These are phyloP conservation scores for Taxidea taxus DNA, from an alignment of 2,113 vertebrate species.

Conservation along the genomic window DNA sequence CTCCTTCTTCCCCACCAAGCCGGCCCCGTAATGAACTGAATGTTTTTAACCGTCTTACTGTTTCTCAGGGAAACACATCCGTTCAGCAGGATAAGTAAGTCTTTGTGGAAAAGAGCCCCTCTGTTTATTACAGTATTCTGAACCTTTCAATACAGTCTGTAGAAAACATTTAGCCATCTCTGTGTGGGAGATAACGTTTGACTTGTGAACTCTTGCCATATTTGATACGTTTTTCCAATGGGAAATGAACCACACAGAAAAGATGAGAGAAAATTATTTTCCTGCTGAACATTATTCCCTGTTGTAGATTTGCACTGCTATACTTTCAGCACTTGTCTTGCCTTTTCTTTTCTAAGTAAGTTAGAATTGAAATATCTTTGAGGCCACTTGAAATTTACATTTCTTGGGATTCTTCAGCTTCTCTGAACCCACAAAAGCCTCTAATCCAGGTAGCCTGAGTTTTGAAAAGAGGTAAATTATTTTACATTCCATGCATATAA, in stretches of 20 bases:
- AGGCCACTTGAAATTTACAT: background rate
- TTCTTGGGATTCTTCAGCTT: background rate
- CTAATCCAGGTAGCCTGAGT: background rate
- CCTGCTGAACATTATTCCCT: slow-evolving; percentile 83
- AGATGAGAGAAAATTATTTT: slow-evolving; percentile 71
- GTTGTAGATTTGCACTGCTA: slow-evolving; percentile 48
- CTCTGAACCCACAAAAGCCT: background rate
- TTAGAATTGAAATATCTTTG: slow-evolving; percentile 14
- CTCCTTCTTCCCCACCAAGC: slow-evolving; percentile 91
- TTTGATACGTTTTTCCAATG: slow-evolving; percentile 58
- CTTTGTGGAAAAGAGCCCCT: slow-evolving; percentile 72
- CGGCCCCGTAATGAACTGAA: slow-evolving; percentile 89
- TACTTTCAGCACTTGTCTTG: slow-evolving; percentile 46
- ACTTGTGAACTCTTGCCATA: background rate
- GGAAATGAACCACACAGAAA: slow-evolving; percentile 1
- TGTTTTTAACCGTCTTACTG: slow-evolving; percentile 88
- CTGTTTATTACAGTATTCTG: slow-evolving; percentile 28
- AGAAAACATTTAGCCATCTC: slow-evolving; percentile 49
- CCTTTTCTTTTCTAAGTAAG: background rate
- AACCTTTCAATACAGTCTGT: slow-evolving; percentile 51
- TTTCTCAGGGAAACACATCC: slow-evolving; percentile 84
- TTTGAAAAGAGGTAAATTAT: slow-evolving; percentile 1
- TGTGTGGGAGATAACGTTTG: slow-evolving; percentile 52
- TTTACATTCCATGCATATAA: background rate
- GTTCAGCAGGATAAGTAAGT: slow-evolving; percentile 90